A percentile compares a stretch with the other conserved stretches of the same genome.
phyloP scores from a whole-genome alignment of 2,888 invertebrate genomes.

The Plutella xylostella region DNA sequence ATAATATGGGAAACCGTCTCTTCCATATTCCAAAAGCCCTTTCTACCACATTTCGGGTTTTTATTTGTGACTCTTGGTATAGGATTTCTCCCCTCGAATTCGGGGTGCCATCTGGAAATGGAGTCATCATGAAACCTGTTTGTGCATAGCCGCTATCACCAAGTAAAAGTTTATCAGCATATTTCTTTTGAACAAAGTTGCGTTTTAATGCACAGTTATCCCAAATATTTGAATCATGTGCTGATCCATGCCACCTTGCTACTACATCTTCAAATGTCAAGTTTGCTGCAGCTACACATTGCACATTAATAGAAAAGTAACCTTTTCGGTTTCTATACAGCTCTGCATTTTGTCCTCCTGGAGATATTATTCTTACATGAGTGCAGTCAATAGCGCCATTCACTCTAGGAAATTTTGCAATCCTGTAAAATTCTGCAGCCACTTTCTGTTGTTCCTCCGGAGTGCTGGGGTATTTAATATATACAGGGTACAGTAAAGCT shows the following conservation, averaged over 20 bases:
- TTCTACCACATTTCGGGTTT: slow-evolving; percentile 15
- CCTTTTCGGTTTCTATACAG: neutral
- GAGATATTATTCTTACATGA: neutral
- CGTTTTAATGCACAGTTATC: slow-evolving; percentile 14
- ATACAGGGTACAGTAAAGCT: neutral
- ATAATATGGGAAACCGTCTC: slow-evolving; percentile 21
- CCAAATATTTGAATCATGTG: slow-evolving; percentile 25
- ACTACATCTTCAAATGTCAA: slow-evolving; percentile 18
- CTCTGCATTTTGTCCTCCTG: neutral
- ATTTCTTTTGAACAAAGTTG: slow-evolving; percentile 13
- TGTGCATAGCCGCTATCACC: slow-evolving; percentile 15
- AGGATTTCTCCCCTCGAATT: slow-evolving; percentile 7
- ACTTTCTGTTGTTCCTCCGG: neutral
- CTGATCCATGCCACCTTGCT: slow-evolving; percentile 24
- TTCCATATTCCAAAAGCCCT: slow-evolving; percentile 23
- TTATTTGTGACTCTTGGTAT: slow-evolving; percentile 12
- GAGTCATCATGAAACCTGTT: slow-evolving; percentile 13
- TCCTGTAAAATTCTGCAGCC: neutral
- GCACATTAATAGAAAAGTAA: neutral
- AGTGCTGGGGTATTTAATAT: neutral
- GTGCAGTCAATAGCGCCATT: neutral
- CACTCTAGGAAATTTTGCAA: neutral
- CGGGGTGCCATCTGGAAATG: slow-evolving; percentile 8
- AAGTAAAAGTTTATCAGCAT: slow-evolving; percentile 10
- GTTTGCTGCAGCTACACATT: neutral